These are phyloP conservation scores for Drosophila rufa DNA, from an alignment of 1,140 invertebrate genomes.

Conservation along the genomic window DNA sequence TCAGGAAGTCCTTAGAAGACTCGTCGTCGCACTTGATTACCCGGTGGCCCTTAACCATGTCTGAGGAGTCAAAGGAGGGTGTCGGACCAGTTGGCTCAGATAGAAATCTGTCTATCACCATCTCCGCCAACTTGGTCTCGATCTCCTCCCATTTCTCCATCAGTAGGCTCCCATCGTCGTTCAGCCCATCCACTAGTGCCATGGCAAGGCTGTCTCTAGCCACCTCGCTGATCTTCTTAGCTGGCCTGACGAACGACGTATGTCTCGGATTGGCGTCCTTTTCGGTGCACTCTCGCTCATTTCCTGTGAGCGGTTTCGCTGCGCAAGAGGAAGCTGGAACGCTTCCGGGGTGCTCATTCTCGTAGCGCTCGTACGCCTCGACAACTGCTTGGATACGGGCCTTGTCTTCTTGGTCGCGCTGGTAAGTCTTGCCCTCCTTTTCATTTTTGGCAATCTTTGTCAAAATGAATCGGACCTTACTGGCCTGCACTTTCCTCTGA, in stretches of 20 bases:
- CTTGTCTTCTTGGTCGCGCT: background rate
- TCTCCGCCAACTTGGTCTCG: background rate
- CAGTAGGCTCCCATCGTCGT: background rate
- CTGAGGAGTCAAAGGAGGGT: background rate
- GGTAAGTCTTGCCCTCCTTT: background rate
- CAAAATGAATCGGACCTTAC: background rate
- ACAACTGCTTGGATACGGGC: background rate
- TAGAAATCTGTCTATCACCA: constrained; percentile 6
- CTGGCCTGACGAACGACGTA: too few species aligned
- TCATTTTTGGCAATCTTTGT: background rate
- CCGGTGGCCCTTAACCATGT: background rate
- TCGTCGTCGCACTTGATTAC: constrained; percentile 4
- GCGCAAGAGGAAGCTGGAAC: background rate
- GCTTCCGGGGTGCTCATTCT: background rate
- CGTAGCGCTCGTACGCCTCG: too few species aligned
- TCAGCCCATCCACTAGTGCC: background rate
- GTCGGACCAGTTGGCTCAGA: background rate
- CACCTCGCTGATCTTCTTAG: too few species aligned
- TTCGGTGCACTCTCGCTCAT: background rate
- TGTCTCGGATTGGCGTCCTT: background rate
- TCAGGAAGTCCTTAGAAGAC: background rate
- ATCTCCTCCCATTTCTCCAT: constrained; percentile 1
- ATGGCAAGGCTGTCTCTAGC: background rate
- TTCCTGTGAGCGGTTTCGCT: background rate
- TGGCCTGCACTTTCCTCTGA: background rate